phyloP scores from a whole-genome alignment of 1,140 invertebrate genomes.

The Artemia franciscana region DNA sequence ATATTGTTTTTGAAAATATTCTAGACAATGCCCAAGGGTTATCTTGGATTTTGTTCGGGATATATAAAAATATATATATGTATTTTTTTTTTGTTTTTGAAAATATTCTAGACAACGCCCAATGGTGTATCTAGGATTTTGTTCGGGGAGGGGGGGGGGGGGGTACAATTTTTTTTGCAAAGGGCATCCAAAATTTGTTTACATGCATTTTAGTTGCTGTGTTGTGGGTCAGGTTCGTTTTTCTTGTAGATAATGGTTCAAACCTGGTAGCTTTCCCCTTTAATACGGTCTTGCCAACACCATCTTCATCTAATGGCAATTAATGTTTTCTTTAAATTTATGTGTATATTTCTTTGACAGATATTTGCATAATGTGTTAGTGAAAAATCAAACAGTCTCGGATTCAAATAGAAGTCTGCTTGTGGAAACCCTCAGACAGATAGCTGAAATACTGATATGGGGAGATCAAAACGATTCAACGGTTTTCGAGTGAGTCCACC shows the following conservation, averaged over 20 bases:
- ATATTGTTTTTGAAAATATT: too few relatives aligned
- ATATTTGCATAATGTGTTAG: conserved; percentile 78
- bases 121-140: too few relatives aligned
- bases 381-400: conserved; percentile 87
- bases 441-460: conserved; percentile 98
- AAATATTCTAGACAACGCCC: too few relatives aligned
- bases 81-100: too few relatives aligned
- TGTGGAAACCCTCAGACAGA: conserved; percentile 89
- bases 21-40: too few relatives aligned
- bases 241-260: background rate
- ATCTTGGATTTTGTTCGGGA: too few relatives aligned
- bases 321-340: too few relatives aligned
- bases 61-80: too few relatives aligned
- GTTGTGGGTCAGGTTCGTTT: background rate
- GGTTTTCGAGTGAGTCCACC: conserved; percentile 77
- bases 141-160: too few relatives aligned
- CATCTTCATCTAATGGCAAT: too few relatives aligned
- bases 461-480: conserved; percentile 98
- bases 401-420: conserved; percentile 79
- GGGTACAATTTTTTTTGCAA: too few relatives aligned
- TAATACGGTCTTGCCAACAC: too few relatives aligned
- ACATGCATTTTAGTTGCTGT: background rate
- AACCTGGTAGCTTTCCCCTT: background rate
- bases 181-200: background rate
- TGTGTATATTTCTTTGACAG: conserved; percentile 23